Evolutionary conservation across 2,797 vertebrate genomes (phyloP), one percentile per base, ranked within the genome.

Genomic region (Crax fasciolata): DNA sequence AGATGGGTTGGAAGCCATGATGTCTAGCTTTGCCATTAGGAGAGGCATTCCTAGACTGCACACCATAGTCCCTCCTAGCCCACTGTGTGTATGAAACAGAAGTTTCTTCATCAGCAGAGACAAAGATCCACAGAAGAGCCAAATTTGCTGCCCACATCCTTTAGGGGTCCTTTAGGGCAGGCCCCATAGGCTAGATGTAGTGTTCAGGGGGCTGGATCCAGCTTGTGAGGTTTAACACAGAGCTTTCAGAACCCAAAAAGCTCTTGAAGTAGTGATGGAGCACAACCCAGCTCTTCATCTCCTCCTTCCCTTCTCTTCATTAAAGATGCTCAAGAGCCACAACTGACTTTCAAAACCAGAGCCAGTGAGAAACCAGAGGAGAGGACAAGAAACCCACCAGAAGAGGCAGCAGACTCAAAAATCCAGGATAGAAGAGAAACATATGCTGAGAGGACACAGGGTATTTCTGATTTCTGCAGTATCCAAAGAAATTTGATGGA

Each of bases 361-460:
- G 38, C 6, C 62, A 72, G 24, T 8, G 30, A 85, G 13, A 84
- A 83, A 59, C 7, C 17, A 78, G 1, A 2, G 25, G 24, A 59
- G 21, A 86, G 32, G 17, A 8, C 9, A 63, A 71, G 30, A 54
- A 90, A 30, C 6, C 44, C 19, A 1, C 8, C 2, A n/a, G 9
- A 66, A 82, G 11, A 55, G 24, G 48, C 5, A 48, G 49, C 35
- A 58, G 57, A 49, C 20, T 51, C 38, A 20, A 14, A 32, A 41
- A 3, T 4, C 14, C 10, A 35, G 46, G 17, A 8, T 0, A 48
- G 32, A 59, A 70, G 20, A 35, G 8, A 72, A 7, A 74, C 1
- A 43, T 3, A 2, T 6, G 2, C 46, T 1, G 5, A 41, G 28
- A 93, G 9, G 10, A 18, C 2, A 0, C 1, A 1, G 0, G 3